These are phyloP conservation scores for Melinaea marsaeus DNA, from an alignment of 2,888 invertebrate species.

Conservation along the genomic window DNA sequence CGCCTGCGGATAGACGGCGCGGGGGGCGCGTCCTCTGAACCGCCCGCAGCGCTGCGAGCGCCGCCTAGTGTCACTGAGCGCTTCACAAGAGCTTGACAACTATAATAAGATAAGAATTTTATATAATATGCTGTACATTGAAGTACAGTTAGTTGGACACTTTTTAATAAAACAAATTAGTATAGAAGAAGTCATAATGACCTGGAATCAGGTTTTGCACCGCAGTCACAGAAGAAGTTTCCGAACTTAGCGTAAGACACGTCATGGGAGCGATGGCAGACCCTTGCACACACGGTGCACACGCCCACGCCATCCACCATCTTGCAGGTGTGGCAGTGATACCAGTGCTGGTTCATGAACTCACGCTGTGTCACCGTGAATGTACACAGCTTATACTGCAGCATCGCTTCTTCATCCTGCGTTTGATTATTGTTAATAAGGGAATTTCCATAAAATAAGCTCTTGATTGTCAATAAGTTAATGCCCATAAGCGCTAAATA, in stretches of 20 bases:
- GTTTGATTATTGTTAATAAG: background rate
- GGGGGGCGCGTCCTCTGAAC: conserved; percentile 59
- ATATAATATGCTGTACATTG: no score
- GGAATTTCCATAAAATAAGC: conserved; percentile 2
- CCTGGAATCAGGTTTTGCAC: conserved; percentile 92
- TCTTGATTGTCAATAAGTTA: no score
- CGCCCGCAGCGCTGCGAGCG: conserved; percentile 46
- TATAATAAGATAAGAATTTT: conserved; percentile 29
- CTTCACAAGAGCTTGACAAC: conserved; percentile 73
- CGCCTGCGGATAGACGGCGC: conserved; percentile 68
- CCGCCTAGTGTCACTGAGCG: conserved; percentile 61
- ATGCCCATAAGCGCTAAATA: background rate
- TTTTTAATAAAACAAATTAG: no score
- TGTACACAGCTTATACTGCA: conserved; percentile 95
- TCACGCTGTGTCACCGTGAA: conserved; percentile 98
- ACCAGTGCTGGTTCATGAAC: conserved; percentile 99
- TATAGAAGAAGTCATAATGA: conserved; percentile 28
- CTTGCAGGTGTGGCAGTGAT: conserved; percentile 98
- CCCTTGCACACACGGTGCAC: conserved; percentile 97
- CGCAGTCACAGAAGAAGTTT: conserved; percentile 99
- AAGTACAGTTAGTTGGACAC: background rate
- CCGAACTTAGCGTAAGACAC: conserved; percentile 98
- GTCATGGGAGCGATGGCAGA: conserved; percentile 97
- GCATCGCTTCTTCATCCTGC: conserved; percentile 89
- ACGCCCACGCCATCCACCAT: conserved; percentile 99